These are phyloP conservation scores for Labeo catla DNA, from an alignment of 2,113 vertebrate genomes.

Conservation along the genomic window DNA sequence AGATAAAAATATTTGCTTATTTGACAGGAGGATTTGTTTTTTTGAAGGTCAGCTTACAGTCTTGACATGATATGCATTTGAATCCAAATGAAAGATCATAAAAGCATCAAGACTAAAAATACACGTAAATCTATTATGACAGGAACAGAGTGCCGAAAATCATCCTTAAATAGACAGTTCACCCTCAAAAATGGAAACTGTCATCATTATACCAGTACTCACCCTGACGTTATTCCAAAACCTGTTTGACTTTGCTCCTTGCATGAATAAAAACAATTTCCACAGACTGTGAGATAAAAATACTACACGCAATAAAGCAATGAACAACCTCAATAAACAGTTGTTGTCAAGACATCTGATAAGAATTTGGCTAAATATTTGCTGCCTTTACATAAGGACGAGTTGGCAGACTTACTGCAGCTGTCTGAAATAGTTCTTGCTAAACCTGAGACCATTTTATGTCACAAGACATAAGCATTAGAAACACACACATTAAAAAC, in stretches of 20 bases:
- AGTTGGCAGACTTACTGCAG: not conserved
- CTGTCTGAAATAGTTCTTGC: not conserved
- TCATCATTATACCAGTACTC: not conserved
- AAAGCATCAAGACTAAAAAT: not conserved
- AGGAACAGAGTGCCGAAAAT: not conserved
- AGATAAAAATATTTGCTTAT: not conserved
- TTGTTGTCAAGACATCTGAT: constrained; percentile 7
- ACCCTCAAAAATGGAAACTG: not conserved
- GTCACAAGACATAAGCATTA: constrained; percentile 14
- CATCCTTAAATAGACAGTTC: not conserved
- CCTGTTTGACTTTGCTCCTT: not conserved
- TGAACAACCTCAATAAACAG: not conserved
- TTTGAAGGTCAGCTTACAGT: not conserved
- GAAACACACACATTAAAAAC: constrained; percentile 8
- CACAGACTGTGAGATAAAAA: not conserved
- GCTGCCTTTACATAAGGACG: not conserved
- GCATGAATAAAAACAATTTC: not conserved
- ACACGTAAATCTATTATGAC: not conserved
- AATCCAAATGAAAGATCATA: not conserved
- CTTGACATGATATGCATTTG: not conserved
- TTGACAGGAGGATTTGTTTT: not conserved
- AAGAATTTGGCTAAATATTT: constrained; percentile 11
- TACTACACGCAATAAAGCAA: not conserved
- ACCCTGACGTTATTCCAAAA: not conserved
- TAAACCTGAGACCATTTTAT: not conserved